Percentiles rank a stretch among this genome's conserved stretches.
Conservation (phyloP, 2,888 invertebrate species). For the Nebria salina region DNA sequence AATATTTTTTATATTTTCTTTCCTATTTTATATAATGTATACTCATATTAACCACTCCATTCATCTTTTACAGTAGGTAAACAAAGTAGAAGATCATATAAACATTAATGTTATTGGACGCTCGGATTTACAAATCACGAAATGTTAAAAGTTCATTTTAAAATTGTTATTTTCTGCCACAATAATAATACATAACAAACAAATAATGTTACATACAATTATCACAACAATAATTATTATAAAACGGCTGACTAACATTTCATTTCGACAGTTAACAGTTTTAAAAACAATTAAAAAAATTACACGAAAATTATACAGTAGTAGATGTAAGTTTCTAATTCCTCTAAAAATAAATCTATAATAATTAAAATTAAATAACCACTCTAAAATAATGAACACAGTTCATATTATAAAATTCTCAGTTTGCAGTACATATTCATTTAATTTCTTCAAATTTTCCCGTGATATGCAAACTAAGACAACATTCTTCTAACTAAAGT, state of each 20-base stretch:
- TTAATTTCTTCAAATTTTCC: slow-evolving; percentile 4
- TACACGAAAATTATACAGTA: slow-evolving; percentile 33
- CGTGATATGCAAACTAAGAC: slow-evolving; percentile 31
- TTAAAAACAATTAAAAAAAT: slow-evolving; percentile 38
- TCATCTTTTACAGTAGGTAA: slow-evolving; percentile 42
- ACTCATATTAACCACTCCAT: slow-evolving; percentile 44
- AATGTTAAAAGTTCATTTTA: slow-evolving; percentile 32
- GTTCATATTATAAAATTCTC: slow-evolving; percentile 44
- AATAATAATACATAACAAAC: slow-evolving; percentile 27
- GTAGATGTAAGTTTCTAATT: slow-evolving; percentile 31
- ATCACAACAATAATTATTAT: background rate
- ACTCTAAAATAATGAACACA: slow-evolving; percentile 45
- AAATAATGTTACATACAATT: slow-evolving; percentile 20
- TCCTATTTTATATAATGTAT: slow-evolving; percentile 45
- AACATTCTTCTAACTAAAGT: slow-evolving; percentile 40
- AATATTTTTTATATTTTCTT: slow-evolving; percentile 40
- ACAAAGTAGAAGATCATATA: slow-evolving; percentile 46
- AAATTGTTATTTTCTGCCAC: slow-evolving; percentile 28
- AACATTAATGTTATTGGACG: slow-evolving; percentile 45
- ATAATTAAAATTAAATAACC: slow-evolving; percentile 46
- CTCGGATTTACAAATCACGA: slow-evolving; percentile 42
- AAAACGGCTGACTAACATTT: slow-evolving; percentile 17
- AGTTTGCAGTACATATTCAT: slow-evolving; percentile 18
- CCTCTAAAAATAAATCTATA: slow-evolving; percentile 42
- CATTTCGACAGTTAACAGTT: slow-evolving; percentile 40